These are phyloP conservation scores for Synergus japonicus DNA, from an alignment of 2,888 invertebrate species.

Conservation along the genomic window DNA sequence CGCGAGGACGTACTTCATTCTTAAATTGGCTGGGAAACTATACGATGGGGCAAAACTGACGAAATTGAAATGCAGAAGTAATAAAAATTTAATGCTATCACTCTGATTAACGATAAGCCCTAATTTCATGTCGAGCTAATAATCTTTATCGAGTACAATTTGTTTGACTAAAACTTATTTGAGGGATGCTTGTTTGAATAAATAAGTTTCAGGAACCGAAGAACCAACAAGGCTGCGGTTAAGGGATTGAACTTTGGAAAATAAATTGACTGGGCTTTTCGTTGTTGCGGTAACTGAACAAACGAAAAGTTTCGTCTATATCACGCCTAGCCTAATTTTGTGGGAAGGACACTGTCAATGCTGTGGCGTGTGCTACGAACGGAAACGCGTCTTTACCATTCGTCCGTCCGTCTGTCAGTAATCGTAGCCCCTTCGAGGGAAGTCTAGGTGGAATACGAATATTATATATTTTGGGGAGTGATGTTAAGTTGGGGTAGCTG, in stretches of 20 bases:
- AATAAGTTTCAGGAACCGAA: background rate
- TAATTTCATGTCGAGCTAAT: constrained; percentile 4
- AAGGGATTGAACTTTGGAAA: constrained; percentile 6
- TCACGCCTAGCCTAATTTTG: constrained; percentile 40
- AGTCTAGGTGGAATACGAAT: constrained; percentile 34
- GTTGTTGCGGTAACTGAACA: constrained; percentile 18
- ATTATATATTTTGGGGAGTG: constrained; percentile 61
- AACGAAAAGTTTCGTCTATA: constrained; percentile 35
- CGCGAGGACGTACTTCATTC: constrained; percentile 37
- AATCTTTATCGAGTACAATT: background rate
- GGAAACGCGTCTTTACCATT: constrained; percentile 56
- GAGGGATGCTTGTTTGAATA: background rate
- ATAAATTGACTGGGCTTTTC: constrained; percentile 13
- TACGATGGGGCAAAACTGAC: constrained; percentile 44
- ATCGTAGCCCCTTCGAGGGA: constrained; percentile 52
- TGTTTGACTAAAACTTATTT: constrained; percentile 13
- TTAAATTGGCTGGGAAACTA: constrained; percentile 51
- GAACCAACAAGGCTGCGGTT: constrained; percentile 9
- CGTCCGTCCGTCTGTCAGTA: constrained; percentile 56
- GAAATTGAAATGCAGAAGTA: constrained; percentile 39
- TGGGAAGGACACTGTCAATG: constrained; percentile 41
- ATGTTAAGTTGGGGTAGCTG: constrained; percentile 60
- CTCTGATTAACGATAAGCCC: constrained; percentile 27
- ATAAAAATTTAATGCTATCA: constrained; percentile 36
- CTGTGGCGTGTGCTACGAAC: constrained; percentile 56